These are phyloP conservation scores for Aurelia aurita complex sp. Pacific DNA, from an alignment of 30 jellyfish, hydroid and myxozoan genomes.

Conservation along the genomic window DNA sequence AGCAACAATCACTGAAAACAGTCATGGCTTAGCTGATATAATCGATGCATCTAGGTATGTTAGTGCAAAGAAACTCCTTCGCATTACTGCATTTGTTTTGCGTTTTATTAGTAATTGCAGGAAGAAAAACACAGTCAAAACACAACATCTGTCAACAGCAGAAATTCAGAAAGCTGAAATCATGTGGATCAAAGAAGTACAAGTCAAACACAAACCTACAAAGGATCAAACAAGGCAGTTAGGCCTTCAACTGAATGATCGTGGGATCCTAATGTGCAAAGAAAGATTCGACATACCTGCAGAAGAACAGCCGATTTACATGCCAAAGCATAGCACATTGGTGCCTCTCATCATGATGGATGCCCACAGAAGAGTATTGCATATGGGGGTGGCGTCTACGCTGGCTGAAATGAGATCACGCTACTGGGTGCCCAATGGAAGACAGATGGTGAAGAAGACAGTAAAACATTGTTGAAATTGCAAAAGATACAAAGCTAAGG, in stretches of 20 bases:
- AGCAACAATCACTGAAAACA: conserved; percentile 1
- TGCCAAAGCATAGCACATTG: conserved; percentile 32
- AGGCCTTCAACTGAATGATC: background rate
- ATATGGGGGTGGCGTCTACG: conserved; percentile 56
- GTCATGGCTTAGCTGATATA: background rate
- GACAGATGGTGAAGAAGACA: conserved; percentile 17
- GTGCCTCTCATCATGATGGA: conserved; percentile 18
- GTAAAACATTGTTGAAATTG: conserved; percentile 28
- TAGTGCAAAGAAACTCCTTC: conserved; percentile 50
- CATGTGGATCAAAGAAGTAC: conserved; percentile 24
- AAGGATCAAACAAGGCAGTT: conserved; percentile 3
- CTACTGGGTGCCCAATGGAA: conserved; percentile 38
- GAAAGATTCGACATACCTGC: conserved; percentile 46
- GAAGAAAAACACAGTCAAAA: conserved; percentile 5
- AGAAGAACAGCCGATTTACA: conserved; percentile 49
- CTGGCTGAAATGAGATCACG: conserved; percentile 30
- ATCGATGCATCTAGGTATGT: conserved; percentile 25
- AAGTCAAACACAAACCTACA: background rate
- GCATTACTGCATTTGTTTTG: conserved; percentile 50
- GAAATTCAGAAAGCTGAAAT: conserved; percentile 36
- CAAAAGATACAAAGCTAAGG: conserved; percentile 35
- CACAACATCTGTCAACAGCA: background rate
- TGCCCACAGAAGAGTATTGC: conserved; percentile 52
- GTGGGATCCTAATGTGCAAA: conserved; percentile 20
- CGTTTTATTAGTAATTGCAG: conserved; percentile 13